Evolutionary conservation across 2,797 vertebrate species (phyloP), one percentile per base, ranked within the genome.

Genomic region (Chloroceryle amazona): DNA sequence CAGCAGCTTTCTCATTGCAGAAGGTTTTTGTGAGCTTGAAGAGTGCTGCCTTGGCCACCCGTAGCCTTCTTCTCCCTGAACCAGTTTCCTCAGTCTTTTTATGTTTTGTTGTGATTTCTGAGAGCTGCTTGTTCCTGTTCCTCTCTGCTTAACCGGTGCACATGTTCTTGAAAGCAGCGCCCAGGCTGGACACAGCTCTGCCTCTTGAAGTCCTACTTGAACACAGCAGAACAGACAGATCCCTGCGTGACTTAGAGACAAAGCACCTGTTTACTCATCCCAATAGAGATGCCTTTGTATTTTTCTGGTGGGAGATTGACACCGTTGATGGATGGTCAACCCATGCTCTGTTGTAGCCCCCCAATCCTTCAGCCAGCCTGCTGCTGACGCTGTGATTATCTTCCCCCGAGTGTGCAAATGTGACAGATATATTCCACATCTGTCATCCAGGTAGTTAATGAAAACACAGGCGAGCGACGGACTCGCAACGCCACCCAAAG

Each of bases 351-450:
- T 16, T 41, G 55, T 58, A 84, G 57, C 55, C 79, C 79, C 55
- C 57, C 42, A 23, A 13, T 73, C 74, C 80, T 80, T 81, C 87
- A 74, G 71, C 72, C 61, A 49, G 65, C 35, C 74, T 13, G 75
- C 81, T 91, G 84, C 74, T 89, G 14, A 19, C 1, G 2, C 0
- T 0, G 60, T 22, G 60, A 70, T 75, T 68, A 5, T 78, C 80
- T 63, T 86, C 82, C 46, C n/a, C 7, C 5, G 17, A 58, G 62
- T 23, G 42, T 81, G 82, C 79, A 90, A 79, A 90, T 62, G 76
- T 74, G 95, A 60, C 85, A 86, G 80, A 54, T 65, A 60, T 60
- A 71, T 78, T 81, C 91, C 85, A 54, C 84, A 57, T 93, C 90
- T 86, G 87, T 67, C 91, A 49, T 10, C 14, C 13, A 7, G 85